These are phyloP conservation scores for Sipha flava DNA, from an alignment of 1,140 invertebrate species.

Conservation along the genomic window DNA sequence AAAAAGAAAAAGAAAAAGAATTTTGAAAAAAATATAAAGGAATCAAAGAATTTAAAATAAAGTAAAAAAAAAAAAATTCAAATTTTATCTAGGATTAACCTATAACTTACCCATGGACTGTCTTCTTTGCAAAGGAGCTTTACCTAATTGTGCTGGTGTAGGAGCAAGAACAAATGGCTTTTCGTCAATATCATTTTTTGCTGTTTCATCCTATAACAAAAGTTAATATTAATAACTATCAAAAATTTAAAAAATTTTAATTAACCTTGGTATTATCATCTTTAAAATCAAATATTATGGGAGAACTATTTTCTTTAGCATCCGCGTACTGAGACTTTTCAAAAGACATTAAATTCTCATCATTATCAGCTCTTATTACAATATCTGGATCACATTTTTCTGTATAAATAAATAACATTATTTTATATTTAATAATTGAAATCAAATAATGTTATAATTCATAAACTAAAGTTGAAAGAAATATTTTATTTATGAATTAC, in stretches of 20 bases:
- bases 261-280: not conserved
- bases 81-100: too few relatives aligned
- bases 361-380: slow-evolving; percentile 22
- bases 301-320: not conserved
- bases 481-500: not conserved
- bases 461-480: too few relatives aligned
- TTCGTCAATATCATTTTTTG: slow-evolving; percentile 43
- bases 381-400: slow-evolving; percentile 28
- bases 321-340: not conserved
- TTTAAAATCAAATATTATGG: slow-evolving; percentile 28
- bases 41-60: not conserved
- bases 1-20: not conserved
- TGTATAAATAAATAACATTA: not conserved
- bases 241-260: not conserved
- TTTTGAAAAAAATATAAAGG: not conserved
- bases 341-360: slow-evolving; percentile 21
- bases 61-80: too few relatives aligned
- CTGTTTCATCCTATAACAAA: not conserved
- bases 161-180: slow-evolving; percentile 75
- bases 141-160: slow-evolving; percentile 83
- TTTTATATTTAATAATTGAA: not conserved
- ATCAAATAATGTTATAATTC: too few relatives aligned
- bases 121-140: slow-evolving; percentile 74
- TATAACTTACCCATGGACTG: slow-evolving; percentile 59
- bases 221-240: not conserved